A percentile compares a stretch with the other conserved stretches of the same genome.
Evolutionary conservation across 2,113 vertebrate genomes (phyloP).

Genomic region (Hystrix brachyura): DNA sequence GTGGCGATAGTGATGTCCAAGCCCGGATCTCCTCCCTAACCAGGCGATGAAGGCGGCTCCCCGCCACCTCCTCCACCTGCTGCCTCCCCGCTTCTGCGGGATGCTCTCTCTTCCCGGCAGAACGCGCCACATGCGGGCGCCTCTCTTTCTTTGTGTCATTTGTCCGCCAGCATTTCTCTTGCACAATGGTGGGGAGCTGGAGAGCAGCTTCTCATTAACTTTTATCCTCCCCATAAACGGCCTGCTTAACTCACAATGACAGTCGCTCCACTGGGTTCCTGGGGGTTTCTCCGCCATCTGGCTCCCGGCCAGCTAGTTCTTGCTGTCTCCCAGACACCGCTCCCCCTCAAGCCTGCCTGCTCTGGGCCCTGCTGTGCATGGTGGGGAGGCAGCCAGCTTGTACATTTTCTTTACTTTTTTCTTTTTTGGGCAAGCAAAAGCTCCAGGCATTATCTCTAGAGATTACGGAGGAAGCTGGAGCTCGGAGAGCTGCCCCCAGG

Average conservation of each 20-base stretch:
- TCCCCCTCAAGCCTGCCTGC: not conserved
- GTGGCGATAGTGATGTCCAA: constrained; percentile 1
- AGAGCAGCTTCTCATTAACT: constrained; percentile 65
- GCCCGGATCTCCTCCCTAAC: constrained; percentile 15
- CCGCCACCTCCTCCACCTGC: not conserved
- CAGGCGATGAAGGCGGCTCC: not conserved
- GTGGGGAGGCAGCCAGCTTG: not conserved
- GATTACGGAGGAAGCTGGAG: not conserved
- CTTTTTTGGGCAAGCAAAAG: not conserved
- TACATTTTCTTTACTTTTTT: not conserved
- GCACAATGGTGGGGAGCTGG: constrained; percentile 58
- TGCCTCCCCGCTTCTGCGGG: fast-evolving
- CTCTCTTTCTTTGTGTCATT: not conserved
- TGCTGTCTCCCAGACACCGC: not conserved
- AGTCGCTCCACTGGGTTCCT: not conserved
- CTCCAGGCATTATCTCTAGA: not conserved
- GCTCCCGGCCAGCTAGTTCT: not conserved
- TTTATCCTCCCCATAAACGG: constrained; percentile 65
- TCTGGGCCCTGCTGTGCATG: not conserved
- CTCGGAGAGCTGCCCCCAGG: not conserved
- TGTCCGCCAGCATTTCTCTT: not conserved
- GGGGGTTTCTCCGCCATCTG: not conserved
- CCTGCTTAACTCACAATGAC: constrained; percentile 56
- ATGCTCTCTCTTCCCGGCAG: not conserved
- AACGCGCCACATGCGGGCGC: not conserved